Percentiles rank a stretch among this genome's conserved stretches.
These are phyloP conservation scores for Pseudolaguvia tuberculata DNA, from an alignment of 2,113 vertebrate species.

Conservation along the genomic window DNA sequence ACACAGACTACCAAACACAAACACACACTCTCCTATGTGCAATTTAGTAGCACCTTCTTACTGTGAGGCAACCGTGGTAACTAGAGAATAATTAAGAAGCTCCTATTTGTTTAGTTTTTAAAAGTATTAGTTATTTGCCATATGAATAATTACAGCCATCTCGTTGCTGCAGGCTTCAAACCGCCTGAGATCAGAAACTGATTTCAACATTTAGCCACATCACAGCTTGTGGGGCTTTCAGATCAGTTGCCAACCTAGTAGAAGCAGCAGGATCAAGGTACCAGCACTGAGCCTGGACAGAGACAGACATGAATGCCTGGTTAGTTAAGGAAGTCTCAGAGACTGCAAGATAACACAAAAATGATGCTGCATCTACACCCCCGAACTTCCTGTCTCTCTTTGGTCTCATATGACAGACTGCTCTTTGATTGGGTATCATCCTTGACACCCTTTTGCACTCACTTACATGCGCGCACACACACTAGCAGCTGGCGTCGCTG, in stretches of 20 bases:
- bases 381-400: conserved; percentile 35
- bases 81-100: no score
- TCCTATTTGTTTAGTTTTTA: not conserved
- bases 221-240: conserved; percentile 7
- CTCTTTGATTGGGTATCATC: conserved; percentile 24
- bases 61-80: no score
- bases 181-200: not conserved
- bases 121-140: not conserved
- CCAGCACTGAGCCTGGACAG: conserved; percentile 12
- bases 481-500: conserved; percentile 19
- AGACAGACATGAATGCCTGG: not conserved
- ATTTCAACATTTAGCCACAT: conserved; percentile 4
- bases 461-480: conserved; percentile 10
- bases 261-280: conserved; percentile 21
- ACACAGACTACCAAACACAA: no score
- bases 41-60: no score
- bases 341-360: conserved; percentile 10
- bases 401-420: conserved; percentile 32
- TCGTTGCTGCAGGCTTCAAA: not conserved
- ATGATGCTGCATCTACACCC: conserved; percentile 17
- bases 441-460: conserved; percentile 19
- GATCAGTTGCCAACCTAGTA: conserved; percentile 12
- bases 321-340: conserved; percentile 10
- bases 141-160: not conserved
- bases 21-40: no score